A percentile compares a stretch with the other conserved stretches of the same genome.
Evolutionary conservation across 2,888 invertebrate genomes (phyloP).

Genomic region (Drosophila lacicola): DNA sequence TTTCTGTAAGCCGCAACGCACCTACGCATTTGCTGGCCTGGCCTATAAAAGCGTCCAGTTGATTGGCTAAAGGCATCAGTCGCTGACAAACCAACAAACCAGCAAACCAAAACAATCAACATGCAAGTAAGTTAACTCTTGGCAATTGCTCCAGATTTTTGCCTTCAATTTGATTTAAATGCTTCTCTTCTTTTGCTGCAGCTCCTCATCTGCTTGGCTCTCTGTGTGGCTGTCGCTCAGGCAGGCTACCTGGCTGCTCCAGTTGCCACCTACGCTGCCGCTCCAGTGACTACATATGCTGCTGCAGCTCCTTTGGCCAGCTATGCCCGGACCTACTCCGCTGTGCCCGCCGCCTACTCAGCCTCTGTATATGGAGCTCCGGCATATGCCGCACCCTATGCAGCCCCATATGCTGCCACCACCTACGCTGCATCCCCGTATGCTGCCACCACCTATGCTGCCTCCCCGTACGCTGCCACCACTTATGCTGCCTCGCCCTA

Average conservation of each 20-base stretch:
- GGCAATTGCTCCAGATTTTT: neutral
- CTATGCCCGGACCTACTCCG: constrained; percentile 36
- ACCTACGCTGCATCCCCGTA: constrained; percentile 20
- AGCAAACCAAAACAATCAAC: constrained; percentile 39
- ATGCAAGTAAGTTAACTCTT: constrained; percentile 49
- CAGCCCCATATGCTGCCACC: constrained; percentile 7
- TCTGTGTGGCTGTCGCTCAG: constrained; percentile 54
- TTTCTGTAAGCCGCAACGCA: constrained; percentile 11
- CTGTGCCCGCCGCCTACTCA: constrained; percentile 2
- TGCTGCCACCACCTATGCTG: constrained; percentile 23
- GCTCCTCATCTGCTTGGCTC: constrained; percentile 58
- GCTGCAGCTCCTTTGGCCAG: constrained; percentile 41
- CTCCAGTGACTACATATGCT: constrained; percentile 34
- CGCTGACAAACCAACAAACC: constrained; percentile 32
- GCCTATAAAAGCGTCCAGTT: constrained; percentile 46
- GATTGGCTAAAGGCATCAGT: constrained; percentile 52
- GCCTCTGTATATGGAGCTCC: neutral
- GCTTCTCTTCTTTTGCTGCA: neutral
- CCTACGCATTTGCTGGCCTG: constrained; percentile 27
- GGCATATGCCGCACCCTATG: too few relatives aligned
- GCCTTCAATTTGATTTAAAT: neutral
- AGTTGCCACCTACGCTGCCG: constrained; percentile 46
- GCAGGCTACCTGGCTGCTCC: constrained; percentile 56
- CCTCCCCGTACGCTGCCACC: constrained; percentile 9
- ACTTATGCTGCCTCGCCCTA: constrained; percentile 33